Conservation (phyloP, 1,140 invertebrate genomes). For the Pentalonia nigronervosa region DNA sequence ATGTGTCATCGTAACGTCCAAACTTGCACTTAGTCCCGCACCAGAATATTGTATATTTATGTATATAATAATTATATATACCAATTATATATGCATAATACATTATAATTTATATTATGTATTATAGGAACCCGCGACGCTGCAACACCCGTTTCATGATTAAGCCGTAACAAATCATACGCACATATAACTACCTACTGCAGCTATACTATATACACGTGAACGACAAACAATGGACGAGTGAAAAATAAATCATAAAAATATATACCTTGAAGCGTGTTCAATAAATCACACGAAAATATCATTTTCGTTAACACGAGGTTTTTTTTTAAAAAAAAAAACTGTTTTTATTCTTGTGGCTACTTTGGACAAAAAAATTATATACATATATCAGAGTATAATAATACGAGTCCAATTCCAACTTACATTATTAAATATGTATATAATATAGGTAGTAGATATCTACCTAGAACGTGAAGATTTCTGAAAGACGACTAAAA, state of each 20-base stretch:
- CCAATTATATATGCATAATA: no score
- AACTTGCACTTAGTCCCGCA: no score
- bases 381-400: no score
- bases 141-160: neutral
- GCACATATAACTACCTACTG: neutral
- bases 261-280: conserved; percentile 9
- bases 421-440: no score
- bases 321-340: no score
- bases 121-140: no score
- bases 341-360: neutral
- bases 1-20: neutral
- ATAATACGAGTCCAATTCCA: neutral
- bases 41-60: no score
- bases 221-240: conserved; percentile 40
- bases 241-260: conserved; percentile 50
- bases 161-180: neutral
- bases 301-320: conserved; percentile 29
- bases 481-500: neutral
- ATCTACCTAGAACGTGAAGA: neutral
- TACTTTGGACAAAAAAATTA: neutral
- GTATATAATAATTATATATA: no score
- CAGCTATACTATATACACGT: neutral
- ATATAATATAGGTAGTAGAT: no score
- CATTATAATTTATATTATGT: no score
- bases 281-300: conserved; percentile 35